Evolutionary conservation across 2,797 vertebrate species (phyloP).

Genomic region (Arrhamphus sclerolepis): DNA sequence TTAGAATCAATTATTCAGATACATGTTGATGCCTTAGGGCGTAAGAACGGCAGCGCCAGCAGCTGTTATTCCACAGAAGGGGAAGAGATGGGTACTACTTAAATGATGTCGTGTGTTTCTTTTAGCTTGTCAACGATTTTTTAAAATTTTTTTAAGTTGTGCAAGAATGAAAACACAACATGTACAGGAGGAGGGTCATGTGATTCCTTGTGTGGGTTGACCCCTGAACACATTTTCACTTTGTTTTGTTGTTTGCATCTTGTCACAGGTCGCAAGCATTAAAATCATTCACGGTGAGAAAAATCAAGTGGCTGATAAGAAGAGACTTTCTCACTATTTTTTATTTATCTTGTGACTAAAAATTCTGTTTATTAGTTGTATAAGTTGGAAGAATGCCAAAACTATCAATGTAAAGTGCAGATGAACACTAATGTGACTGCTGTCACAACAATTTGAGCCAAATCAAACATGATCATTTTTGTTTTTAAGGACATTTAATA

Average conservation of each 20-base stretch:
- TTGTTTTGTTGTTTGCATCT: too few species aligned
- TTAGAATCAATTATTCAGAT: neutral
- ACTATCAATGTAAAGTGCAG: neutral
- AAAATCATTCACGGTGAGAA: too few species aligned
- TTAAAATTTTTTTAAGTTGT: neutral
- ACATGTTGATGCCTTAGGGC: neutral
- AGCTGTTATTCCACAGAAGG: too few species aligned
- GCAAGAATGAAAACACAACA: neutral
- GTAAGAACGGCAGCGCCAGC: too few species aligned
- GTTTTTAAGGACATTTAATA: constrained; percentile 35
- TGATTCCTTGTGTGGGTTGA: constrained; percentile 7
- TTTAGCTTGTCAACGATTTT: neutral
- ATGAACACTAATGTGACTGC: constrained; percentile 35
- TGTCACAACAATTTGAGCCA: constrained; percentile 7
- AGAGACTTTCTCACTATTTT: neutral
- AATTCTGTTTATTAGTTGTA: neutral
- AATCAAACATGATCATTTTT: constrained; percentile 28
- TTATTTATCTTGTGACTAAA: constrained; percentile 9
- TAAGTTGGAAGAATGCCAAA: constrained; percentile 10
- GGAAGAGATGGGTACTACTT: neutral
- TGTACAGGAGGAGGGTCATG: constrained; percentile 6
- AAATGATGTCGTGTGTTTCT: neutral
- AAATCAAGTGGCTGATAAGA: neutral
- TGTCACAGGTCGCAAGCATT: too few species aligned
- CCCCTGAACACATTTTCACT: neutral